Evolutionary conservation across 2,888 invertebrate species (phyloP).

Genomic region (Dicyrtomina minuta): DNA sequence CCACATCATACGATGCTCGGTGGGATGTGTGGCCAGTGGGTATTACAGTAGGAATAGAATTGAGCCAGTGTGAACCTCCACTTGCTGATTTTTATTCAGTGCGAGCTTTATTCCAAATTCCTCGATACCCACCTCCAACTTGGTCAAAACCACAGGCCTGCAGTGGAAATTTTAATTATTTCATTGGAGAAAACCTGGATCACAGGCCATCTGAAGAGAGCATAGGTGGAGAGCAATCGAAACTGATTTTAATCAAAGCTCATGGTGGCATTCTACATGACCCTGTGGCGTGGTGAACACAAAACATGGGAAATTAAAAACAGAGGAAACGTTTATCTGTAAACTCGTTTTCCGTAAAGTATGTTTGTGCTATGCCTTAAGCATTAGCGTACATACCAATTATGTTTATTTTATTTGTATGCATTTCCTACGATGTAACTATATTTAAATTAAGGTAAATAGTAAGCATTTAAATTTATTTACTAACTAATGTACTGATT

Average conservation of each 20-base stretch:
- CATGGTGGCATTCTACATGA: constrained; percentile 57
- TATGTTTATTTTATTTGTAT: too few relatives aligned
- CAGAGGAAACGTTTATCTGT: too few relatives aligned
- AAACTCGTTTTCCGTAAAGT: too few relatives aligned
- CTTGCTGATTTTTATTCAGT: constrained; percentile 75
- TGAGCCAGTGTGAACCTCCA: constrained; percentile 76
- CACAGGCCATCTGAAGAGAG: too few relatives aligned
- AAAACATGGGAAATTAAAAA: constrained; percentile 75
- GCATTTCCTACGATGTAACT: too few relatives aligned
- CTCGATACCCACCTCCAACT: constrained; percentile 72
- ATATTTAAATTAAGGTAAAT: too few relatives aligned
- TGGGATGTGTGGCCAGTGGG: constrained; percentile 83
- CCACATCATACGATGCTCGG: constrained; percentile 75
- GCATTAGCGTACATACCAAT: too few relatives aligned
- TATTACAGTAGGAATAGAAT: constrained; percentile 76
- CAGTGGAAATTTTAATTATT: constrained; percentile 67
- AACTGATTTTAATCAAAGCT: constrained; percentile 43
- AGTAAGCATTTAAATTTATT: too few relatives aligned
- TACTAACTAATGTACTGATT: too few relatives aligned
- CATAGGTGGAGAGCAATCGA: constrained; percentile 50
- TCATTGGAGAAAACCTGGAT: constrained; percentile 70
- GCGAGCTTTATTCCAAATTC: constrained; percentile 77
- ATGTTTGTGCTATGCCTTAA: too few relatives aligned
- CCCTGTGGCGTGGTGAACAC: constrained; percentile 75
- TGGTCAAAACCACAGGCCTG: constrained; percentile 66